Percentiles rank a stretch among this genome's conserved stretches.
phyloP scores from a whole-genome alignment of 2,888 invertebrate genomes.

The Linnaemya vulpina region DNA sequence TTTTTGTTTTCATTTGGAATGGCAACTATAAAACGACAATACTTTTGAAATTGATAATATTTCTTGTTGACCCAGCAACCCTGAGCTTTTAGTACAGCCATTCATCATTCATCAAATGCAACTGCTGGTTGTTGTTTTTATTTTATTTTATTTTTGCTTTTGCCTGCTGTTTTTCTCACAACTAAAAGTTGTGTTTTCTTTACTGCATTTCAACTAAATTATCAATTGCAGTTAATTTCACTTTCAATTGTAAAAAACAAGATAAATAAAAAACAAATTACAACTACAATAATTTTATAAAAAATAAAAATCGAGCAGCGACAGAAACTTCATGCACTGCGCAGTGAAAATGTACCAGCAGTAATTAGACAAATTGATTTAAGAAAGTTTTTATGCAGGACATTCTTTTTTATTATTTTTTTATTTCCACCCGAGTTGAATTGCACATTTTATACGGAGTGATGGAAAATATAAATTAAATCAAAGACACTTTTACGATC shows the following conservation, averaged over 20 bases:
- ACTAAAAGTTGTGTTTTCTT: conserved; percentile 19
- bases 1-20: too few species aligned
- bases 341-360: conserved; percentile 34
- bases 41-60: conserved; percentile 56
- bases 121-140: conserved; percentile 14
- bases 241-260: conserved; percentile 37
- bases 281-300: neutral
- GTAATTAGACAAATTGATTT: conserved; percentile 66
- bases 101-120: conserved; percentile 57
- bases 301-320: neutral
- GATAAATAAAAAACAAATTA: neutral
- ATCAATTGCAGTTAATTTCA: conserved; percentile 63
- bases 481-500: conserved; percentile 35
- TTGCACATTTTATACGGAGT: conserved; percentile 31
- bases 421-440: conserved; percentile 42
- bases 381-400: conserved; percentile 57
- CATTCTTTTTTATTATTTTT: too few species aligned
- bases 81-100: neutral
- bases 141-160: neutral
- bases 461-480: conserved; percentile 52
- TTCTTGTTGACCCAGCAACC: conserved; percentile 54
- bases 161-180: neutral
- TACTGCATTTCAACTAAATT: conserved; percentile 48
- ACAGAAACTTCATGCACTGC: conserved; percentile 23
- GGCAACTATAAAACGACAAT: conserved; percentile 1